Base-by-base conservation (phyloP, 1,140 invertebrate genomes). In the Camponotus pennsylvanicus region DNA sequence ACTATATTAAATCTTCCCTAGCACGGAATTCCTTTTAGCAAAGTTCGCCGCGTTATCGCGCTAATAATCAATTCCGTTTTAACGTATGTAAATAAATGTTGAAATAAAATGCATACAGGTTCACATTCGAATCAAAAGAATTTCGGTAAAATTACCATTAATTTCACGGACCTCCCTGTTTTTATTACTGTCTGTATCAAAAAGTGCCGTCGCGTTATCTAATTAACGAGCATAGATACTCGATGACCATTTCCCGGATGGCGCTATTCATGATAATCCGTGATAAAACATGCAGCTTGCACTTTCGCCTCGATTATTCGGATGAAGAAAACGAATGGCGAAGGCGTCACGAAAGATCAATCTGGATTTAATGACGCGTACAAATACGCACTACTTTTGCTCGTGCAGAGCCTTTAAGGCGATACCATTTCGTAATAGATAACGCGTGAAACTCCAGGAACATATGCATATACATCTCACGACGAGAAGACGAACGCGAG, bases 291-390 rank as follows among this genome's bases (percentile, higher is more conserved):
- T 21, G 55, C 27, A 66, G 45, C 67, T 70, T 63, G 49, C 70
- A 75, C 69, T 77, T n/a, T 83, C 76, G 21, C 21, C n/a, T 59
- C 69, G 82, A 18, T 52, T 21, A n/a, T 64, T 45, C n/a, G 64
- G 59, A 57, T 11, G 55, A n/a, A 64, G 82, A 82, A 86, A 88
- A 82, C 45, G 83, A 59, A 86, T 67, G n/a, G 80, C 76, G 59
- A 77, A 86, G 66, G 76, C 88, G 88, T 90, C 86, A 83, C 73
- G 80, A 49, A 78, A 86, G 89, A 90, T 90, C 88, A 89, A 90
- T 90, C 89, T 34, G 52, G 76, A 61, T 75, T 88, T 88, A 90
- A 90, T 86, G 89, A 90, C 63, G 76, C 89, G 63, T 87, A 59
- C 75, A 80, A 71, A 21, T 75, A 85, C 61, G 79, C 79, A 32